phyloP scores from a whole-genome alignment of 2,113 vertebrate genomes.

The Vulpes lagopus region DNA sequence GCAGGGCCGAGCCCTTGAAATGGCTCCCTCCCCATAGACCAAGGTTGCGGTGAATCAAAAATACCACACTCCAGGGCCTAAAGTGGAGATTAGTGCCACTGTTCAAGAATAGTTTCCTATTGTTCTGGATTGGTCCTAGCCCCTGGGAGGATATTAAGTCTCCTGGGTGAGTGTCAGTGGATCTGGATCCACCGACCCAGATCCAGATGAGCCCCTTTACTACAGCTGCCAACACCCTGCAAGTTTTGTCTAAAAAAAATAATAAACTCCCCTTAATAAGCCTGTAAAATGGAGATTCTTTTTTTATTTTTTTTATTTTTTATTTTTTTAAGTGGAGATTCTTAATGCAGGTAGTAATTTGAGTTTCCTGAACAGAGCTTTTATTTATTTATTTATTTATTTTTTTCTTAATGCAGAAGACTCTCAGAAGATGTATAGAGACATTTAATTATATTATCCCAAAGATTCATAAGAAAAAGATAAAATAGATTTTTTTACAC shows the following conservation, averaged over 20 bases:
- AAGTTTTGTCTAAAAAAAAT: not conserved
- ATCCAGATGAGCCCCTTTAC: not conserved
- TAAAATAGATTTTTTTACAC: slow-evolving; percentile 70
- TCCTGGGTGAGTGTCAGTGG: not conserved
- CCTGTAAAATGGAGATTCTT: not conserved
- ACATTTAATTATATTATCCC: slow-evolving; percentile 50
- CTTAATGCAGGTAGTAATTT: slow-evolving; percentile 21
- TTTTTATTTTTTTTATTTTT: no score
- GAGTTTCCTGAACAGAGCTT: slow-evolving; percentile 28
- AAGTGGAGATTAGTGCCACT: not conserved
- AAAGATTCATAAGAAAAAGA: slow-evolving; percentile 57
- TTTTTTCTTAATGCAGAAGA: not conserved
- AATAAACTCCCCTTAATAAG: not conserved
- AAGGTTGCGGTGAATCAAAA: not conserved
- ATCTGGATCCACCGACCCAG: not conserved
- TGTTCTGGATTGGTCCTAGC: not conserved
- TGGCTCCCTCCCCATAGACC: not conserved
- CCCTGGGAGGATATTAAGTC: not conserved
- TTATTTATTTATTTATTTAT: not conserved
- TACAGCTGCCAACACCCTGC: not conserved
- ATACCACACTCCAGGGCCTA: not conserved
- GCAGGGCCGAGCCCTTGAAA: not conserved
- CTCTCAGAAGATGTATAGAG: slow-evolving; percentile 53
- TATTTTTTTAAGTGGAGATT: not conserved
- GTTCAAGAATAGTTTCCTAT: not conserved